Base-by-base conservation (phyloP, 1,140 invertebrate genomes). In the Parasteatoda tepidariorum region DNA sequence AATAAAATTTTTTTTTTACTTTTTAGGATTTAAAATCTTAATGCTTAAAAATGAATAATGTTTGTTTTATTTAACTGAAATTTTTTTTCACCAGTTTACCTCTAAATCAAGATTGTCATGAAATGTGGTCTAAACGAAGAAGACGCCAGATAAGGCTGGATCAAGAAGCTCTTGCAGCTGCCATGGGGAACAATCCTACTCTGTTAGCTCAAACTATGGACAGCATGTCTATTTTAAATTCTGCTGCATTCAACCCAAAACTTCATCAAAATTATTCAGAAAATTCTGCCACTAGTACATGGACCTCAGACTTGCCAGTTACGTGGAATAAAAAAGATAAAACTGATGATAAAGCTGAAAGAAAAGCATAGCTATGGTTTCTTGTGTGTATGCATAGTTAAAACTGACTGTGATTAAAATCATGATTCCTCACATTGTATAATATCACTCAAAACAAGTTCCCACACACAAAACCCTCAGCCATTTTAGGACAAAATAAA, bases 71-170 rank as follows among this genome's bases (percentile, higher is more conserved):
- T n/a, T n/a, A n/a, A n/a, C n/a, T n/a, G n/a, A n/a, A 24, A 61
- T 82, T 67, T 18, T 86, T 22, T 13, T 57, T 75, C 61, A 24
- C 78, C 61, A 82, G 79, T 59, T 55, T 86, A 26, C 98, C 98
- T 0, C 95, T 93, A 31, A 96, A 96, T 93, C 98, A 99, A 91
- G 98, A 99, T 90, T 99, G 98, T 89, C 98, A 99, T 90, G 98
- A 99, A 90, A 91, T 99, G 87, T 99, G 98, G 98, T 97, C 96
- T 86, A 99, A 99, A 89, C 95, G 95, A 88, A 92, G 95, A 48
- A 92, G 95, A 86, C 90, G 93, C 18, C 95, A 96, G 88, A 90
- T 95, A 85, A 90, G 93, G 38, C 94, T 95, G 87, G 94, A 95
- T 87, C 92, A 94, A 87, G 93, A 93, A 83, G 90, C 91, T 13